Base-by-base conservation (phyloP, 2,888 invertebrate genomes). In the Pristionchus arcanus region DNA sequence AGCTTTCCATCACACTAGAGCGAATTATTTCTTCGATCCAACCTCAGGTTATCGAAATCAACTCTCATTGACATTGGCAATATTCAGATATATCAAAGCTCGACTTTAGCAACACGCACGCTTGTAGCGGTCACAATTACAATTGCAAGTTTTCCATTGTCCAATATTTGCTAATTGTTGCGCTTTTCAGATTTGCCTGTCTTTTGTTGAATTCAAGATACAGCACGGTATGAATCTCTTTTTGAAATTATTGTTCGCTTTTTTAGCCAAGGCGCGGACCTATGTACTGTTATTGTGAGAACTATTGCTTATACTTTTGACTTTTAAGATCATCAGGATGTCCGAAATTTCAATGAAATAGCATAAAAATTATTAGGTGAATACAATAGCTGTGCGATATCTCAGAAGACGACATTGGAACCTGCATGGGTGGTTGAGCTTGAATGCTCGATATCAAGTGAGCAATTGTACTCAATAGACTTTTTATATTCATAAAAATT, bases 381-480 rank as follows among this genome's bases (percentile, higher is more conserved):
- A 74, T 16, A 21, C 74, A 4, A 74, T 74, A 19, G 74, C 74
- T 15, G 34, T 74, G 2, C 74, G 74, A 34, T 74, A 74, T 31
- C 31, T 31, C 74, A 31, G 21, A 34, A 37, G 21, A 34, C 34
- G 74, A 0, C 74, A 74, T 16, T 5, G 19, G 34, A 34, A 37
- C 21, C 16, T 37, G 15, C 21, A 74, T 16, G 37, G 31, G 3
- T 74, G 74, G 74, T 13, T 74, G 19, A 19, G 19, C 13, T 37
- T 74, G 74, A 74, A 74, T 37, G 74, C 74, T 3, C 34, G 74
- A 1, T 74, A 74, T 37, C 74, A 74, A 37, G 74, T 74, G 16
- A 31, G 5, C 21, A 37, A 19, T 34, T 74, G n/a, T n/a, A n/a
- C n/a, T n/a, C n/a, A n/a, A n/a, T n/a, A n/a, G n/a, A n/a, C n/a